phyloP scores from a whole-genome alignment of 2,888 invertebrate genomes.

The Busseola fusca region DNA sequence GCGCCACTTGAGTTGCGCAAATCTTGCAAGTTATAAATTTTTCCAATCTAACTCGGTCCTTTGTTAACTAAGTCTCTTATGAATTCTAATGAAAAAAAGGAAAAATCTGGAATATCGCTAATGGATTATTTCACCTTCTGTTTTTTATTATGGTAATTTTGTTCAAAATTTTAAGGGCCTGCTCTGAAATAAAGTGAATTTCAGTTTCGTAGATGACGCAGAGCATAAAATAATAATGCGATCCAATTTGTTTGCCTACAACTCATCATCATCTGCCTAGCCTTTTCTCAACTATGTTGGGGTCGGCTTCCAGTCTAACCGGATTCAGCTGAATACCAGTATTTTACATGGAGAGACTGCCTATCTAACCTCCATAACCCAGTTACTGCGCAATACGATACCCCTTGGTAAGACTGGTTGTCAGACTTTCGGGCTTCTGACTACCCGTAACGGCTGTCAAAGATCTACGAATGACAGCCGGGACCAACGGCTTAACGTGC shows the following conservation, averaged over 20 bases:
- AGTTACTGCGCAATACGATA: no score
- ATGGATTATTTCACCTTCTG: constrained; percentile 64
- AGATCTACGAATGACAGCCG: no score
- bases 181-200: constrained; percentile 20
- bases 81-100: constrained; percentile 64
- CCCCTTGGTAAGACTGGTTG: no score
- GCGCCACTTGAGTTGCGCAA: constrained; percentile 73
- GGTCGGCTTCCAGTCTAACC: no score
- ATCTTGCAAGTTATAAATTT: constrained; percentile 78
- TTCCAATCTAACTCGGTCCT: constrained; percentile 77
- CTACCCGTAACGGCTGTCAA: no score
- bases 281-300: no score
- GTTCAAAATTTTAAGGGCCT: constrained; percentile 35
- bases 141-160: constrained; percentile 58
- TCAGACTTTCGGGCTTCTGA: no score
- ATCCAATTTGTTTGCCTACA: background rate
- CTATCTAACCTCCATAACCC: no score
- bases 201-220: constrained; percentile 3
- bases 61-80: constrained; percentile 70
- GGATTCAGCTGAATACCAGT: no score
- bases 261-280: no score
- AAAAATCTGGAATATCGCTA: constrained; percentile 62
- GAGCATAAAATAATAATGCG: background rate
- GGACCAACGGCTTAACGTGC: no score
- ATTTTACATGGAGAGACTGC: no score